A percentile compares a stretch with the other conserved stretches of the same genome.
These are phyloP conservation scores for Uloborus diversus DNA, from an alignment of 1,140 invertebrate species.

Conservation along the genomic window DNA sequence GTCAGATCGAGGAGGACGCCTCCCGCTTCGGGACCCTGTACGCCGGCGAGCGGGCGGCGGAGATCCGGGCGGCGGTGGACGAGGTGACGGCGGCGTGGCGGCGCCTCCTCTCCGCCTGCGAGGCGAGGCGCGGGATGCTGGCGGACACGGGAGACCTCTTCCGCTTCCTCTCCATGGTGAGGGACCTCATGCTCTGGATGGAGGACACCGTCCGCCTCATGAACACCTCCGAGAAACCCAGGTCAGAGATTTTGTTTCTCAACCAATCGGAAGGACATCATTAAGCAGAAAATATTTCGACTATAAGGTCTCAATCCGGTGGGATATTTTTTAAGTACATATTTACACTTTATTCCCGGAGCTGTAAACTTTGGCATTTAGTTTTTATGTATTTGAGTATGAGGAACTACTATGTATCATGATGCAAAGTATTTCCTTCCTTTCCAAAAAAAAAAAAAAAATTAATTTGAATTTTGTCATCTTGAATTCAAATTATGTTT, in stretches of 20 bases:
- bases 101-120: slow-evolving; percentile 86
- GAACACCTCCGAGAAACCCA: slow-evolving; percentile 97
- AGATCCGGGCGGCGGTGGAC: slow-evolving; percentile 92
- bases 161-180: slow-evolving; percentile 97
- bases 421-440: no score
- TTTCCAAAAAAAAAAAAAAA: no score
- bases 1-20: slow-evolving; percentile 92
- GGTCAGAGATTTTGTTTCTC: slow-evolving; percentile 70
- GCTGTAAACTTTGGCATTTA: no score
- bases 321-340: no score
- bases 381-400: no score
- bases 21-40: slow-evolving; percentile 90
- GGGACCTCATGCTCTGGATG: slow-evolving; percentile 97
- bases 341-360: no score
- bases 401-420: no score
- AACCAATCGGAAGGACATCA: no score
- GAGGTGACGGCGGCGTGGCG: slow-evolving; percentile 96
- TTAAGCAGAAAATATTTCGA: no score
- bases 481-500: no score
- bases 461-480: no score
- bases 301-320: no score
- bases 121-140: slow-evolving; percentile 82
- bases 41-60: slow-evolving; percentile 93
- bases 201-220: slow-evolving; percentile 96
- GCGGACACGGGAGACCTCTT: slow-evolving; percentile 94